Evolutionary conservation across 1,140 invertebrate species (phyloP).

Genomic region (Daktulosphaira vitifoliae): DNA sequence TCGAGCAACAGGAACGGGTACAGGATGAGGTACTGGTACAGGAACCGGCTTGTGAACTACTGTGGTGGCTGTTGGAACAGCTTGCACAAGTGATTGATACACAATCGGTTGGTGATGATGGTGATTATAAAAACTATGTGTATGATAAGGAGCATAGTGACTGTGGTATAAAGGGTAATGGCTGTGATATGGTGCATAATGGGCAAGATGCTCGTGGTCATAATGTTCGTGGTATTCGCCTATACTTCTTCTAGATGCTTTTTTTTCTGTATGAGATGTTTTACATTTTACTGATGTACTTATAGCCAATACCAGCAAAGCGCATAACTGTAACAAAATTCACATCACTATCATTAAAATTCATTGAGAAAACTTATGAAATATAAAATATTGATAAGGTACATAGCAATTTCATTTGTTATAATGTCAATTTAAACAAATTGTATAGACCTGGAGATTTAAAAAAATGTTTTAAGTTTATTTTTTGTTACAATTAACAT

Average conservation of each 20-base stretch:
- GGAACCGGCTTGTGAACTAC: constrained; percentile 16
- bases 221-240: constrained; percentile 6
- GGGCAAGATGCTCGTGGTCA: not conserved
- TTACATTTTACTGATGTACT: not conserved
- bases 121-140: not conserved
- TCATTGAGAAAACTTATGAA: too few relatives aligned
- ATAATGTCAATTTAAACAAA: too few relatives aligned
- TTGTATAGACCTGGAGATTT: too few relatives aligned
- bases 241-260: not conserved
- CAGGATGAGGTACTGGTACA: not conserved
- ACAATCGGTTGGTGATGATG: constrained; percentile 3
- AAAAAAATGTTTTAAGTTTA: too few relatives aligned
- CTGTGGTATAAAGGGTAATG: not conserved
- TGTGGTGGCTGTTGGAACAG: constrained; percentile 7
- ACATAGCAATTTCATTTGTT: too few relatives aligned
- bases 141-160: not conserved
- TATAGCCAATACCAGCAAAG: not conserved
- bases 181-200: not conserved
- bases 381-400: too few relatives aligned
- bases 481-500: too few relatives aligned
- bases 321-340: not conserved
- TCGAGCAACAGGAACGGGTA: not conserved
- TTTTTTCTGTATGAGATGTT: not conserved
- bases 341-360: too few relatives aligned
- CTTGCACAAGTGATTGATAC: constrained; percentile 14